Evolutionary conservation across 2,113 vertebrate species (phyloP).

Genomic region (Alaudala cheleensis): DNA sequence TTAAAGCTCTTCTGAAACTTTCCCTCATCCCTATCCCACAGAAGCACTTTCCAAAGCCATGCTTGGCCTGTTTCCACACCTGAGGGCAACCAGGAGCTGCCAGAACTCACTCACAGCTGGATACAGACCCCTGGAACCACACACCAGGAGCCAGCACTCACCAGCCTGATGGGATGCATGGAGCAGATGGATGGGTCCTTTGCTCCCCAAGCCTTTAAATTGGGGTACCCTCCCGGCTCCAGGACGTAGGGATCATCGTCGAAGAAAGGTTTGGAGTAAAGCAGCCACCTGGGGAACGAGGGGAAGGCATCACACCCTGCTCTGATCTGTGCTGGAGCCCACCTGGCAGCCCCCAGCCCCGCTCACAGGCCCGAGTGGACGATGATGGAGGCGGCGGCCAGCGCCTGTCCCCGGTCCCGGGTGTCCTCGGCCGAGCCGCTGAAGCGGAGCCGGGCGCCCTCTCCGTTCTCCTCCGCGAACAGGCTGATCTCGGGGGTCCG

Average conservation of each 20-base stretch:
- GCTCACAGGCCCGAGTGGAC: slow-evolving; percentile 92
- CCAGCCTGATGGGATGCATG: slow-evolving; percentile 88
- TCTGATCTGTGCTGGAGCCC: neutral
- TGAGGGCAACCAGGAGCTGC: neutral
- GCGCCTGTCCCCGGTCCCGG: slow-evolving; percentile 75
- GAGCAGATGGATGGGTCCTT: slow-evolving; percentile 84
- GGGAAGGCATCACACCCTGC: neutral
- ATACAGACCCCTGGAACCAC: fast-evolving
- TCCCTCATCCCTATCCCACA: neutral
- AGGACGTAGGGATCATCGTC: slow-evolving; percentile 84
- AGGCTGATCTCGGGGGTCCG: slow-evolving; percentile 85
- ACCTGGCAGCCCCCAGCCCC: neutral
- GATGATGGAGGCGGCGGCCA: slow-evolving; percentile 86
- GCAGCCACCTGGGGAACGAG: slow-evolving; percentile 82
- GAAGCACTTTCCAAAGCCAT: neutral
- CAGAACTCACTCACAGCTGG: neutral
- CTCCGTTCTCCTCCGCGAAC: slow-evolving; percentile 84
- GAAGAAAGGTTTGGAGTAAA: slow-evolving; percentile 90
- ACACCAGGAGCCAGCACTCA: slow-evolving; percentile 44
- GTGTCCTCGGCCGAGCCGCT: slow-evolving; percentile 82
- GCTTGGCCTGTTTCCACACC: fast-evolving
- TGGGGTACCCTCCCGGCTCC: slow-evolving; percentile 89
- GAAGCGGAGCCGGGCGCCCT: slow-evolving; percentile 83
- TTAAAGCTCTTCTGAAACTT: neutral
- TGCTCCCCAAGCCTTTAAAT: slow-evolving; percentile 85